Percentiles rank a stretch among this genome's conserved stretches.
Conservation (phyloP, 2,888 invertebrate genomes). For the Lordiphosa fenestrarum region DNA sequence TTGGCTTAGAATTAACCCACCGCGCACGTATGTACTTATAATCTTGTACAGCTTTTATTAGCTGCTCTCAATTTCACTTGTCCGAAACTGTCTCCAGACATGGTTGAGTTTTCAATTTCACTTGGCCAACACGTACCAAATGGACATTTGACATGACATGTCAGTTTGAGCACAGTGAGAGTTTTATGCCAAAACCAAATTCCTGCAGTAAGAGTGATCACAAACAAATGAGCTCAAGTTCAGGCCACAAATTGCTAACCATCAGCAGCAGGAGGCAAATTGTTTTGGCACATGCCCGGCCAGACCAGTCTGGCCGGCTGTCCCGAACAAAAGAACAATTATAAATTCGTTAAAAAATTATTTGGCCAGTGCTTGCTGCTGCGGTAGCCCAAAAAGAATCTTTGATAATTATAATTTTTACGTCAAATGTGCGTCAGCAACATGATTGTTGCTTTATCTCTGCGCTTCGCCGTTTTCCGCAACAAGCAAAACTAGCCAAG, state of each 20-base stretch:
- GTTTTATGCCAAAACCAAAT: constrained; percentile 44
- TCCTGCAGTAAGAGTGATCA: constrained; percentile 63
- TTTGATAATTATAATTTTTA: constrained; percentile 44
- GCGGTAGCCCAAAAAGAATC: constrained; percentile 40
- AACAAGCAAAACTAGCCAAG: constrained; percentile 39
- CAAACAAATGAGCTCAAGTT: constrained; percentile 41
- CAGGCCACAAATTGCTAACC: constrained; percentile 14
- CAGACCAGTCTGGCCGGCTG: constrained; percentile 42
- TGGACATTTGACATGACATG: constrained; percentile 36
- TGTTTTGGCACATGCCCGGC: constrained; percentile 62
- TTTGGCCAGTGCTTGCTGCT: too few species aligned
- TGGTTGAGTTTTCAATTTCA: constrained; percentile 45
- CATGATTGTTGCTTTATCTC: constrained; percentile 33
- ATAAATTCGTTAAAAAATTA: constrained; percentile 50
- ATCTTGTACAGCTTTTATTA: not conserved
- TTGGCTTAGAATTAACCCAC: not conserved
- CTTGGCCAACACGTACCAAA: constrained; percentile 47
- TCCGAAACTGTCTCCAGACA: constrained; percentile 12
- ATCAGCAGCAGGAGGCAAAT: constrained; percentile 41
- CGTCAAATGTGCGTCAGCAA: constrained; percentile 57
- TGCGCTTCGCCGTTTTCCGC: constrained; percentile 42
- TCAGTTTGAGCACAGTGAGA: constrained; percentile 57
- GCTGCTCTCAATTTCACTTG: constrained; percentile 45
- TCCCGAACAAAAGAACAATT: constrained; percentile 41
- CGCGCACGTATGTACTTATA: not conserved